These are phyloP conservation scores for Papilio polytes DNA, from an alignment of 1,140 invertebrate species.

Conservation along the genomic window DNA sequence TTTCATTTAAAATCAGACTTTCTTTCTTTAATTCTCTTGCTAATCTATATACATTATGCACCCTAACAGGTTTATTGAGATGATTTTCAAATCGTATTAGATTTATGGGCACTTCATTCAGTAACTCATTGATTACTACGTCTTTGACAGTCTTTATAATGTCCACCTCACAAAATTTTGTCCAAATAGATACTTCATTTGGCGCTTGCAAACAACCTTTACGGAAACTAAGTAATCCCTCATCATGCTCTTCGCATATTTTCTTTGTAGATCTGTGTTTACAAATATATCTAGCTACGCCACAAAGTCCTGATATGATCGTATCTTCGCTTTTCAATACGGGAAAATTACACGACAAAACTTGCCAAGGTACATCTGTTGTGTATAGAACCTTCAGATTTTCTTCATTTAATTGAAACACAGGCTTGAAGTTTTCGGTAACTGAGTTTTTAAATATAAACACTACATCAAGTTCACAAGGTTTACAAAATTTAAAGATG, in stretches of 20 bases:
- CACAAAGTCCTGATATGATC: constrained; percentile 88
- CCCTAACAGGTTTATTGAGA: constrained; percentile 91
- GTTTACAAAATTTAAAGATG: constrained; percentile 74
- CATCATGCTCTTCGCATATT: constrained; percentile 70
- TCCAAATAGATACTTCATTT: constrained; percentile 95
- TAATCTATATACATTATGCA: constrained; percentile 95
- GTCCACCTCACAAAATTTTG: constrained; percentile 96
- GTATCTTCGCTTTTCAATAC: constrained; percentile 84
- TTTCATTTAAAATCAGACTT: constrained; percentile 56
- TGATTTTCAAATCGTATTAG: constrained; percentile 93
- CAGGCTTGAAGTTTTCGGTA: constrained; percentile 37
- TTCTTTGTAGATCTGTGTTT: constrained; percentile 65
- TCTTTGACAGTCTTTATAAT: constrained; percentile 85
- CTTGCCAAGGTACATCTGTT: constrained; percentile 67
- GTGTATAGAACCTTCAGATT: constrained; percentile 49
- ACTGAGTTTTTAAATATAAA: constrained; percentile 53
- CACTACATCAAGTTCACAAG: constrained; percentile 56
- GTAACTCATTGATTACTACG: constrained; percentile 45
- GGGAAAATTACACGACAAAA: constrained; percentile 85
- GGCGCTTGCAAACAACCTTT: constrained; percentile 91
- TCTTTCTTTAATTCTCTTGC: constrained; percentile 85
- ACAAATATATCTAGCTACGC: constrained; percentile 87
- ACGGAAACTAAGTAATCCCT: constrained; percentile 89
- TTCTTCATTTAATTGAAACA: constrained; percentile 48
- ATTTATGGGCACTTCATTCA: constrained; percentile 71